Conservation (phyloP, 64 coral and sea anemone genomes). For the Pocillopora damicornis region DNA sequence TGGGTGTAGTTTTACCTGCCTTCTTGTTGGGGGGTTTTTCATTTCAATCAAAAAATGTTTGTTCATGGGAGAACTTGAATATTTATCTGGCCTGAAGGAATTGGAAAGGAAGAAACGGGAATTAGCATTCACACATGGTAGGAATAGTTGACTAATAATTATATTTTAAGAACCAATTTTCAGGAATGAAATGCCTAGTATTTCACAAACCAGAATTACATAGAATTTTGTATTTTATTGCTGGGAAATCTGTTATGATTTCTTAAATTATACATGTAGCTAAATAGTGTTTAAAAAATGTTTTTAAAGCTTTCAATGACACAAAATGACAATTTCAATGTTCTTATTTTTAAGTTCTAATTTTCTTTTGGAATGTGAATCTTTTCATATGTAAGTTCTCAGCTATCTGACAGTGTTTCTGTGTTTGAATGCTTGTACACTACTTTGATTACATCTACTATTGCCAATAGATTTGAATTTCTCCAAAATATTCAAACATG, state of each 20-base stretch:
- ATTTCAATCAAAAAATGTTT: background rate
- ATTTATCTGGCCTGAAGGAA: slow-evolving; percentile 13
- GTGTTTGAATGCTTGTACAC: too few relatives aligned
- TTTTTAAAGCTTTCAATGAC: too few relatives aligned
- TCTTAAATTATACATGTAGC: too few relatives aligned
- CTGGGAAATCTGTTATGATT: too few relatives aligned
- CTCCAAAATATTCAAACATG: background rate
- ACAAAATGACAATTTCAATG: too few relatives aligned
- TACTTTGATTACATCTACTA: too few relatives aligned
- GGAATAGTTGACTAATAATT: background rate
- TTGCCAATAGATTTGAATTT: background rate
- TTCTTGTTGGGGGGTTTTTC: background rate
- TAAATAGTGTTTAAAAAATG: too few relatives aligned
- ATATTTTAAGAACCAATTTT: background rate
- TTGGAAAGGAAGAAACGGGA: background rate
- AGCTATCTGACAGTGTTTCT: too few relatives aligned
- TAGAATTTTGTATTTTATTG: background rate
- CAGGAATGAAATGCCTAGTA: background rate
- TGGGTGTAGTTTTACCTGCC: background rate
- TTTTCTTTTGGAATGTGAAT: too few relatives aligned
- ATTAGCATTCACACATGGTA: slow-evolving; percentile 4
- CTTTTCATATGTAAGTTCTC: too few relatives aligned
- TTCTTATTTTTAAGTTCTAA: too few relatives aligned
- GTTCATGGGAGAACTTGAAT: background rate
- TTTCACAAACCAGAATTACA: background rate